Percentiles rank a stretch among this genome's conserved stretches.
phyloP scores from a whole-genome alignment of 2,797 vertebrate species.

The Apodemus agrarius region DNA sequence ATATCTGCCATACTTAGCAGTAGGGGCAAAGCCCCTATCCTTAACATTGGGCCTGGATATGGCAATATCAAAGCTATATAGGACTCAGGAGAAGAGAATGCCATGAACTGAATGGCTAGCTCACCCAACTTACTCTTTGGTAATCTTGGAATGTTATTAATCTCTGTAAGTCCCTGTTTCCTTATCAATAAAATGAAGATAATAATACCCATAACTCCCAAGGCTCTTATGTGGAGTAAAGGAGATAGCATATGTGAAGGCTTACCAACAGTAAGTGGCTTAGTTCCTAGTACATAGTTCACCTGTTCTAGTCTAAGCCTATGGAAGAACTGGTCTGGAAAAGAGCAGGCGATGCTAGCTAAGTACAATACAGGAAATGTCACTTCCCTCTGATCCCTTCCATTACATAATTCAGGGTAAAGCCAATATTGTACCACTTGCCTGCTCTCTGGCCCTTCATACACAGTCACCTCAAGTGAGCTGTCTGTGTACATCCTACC shows the following conservation, averaged over 20 bases:
- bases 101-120: background rate
- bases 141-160: background rate
- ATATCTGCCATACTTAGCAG: background rate
- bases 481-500: background rate
- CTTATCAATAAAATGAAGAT: background rate
- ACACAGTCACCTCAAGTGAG: background rate
- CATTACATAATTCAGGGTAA: background rate
- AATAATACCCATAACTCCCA: background rate
- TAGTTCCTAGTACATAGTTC: background rate
- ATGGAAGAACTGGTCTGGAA: background rate
- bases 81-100: background rate
- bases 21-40: background rate
- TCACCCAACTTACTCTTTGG: background rate
- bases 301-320: background rate
- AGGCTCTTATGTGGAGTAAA: background rate
- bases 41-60: background rate
- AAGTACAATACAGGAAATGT: background rate
- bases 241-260: background rate
- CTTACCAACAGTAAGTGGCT: background rate
- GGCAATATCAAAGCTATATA: background rate
- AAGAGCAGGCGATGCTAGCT: background rate
- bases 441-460: background rate
- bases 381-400: background rate
- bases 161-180: constrained; percentile 16
- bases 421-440: background rate